phyloP scores from a whole-genome alignment of 2,797 vertebrate genomes.

The Sebastes aleutianus region DNA sequence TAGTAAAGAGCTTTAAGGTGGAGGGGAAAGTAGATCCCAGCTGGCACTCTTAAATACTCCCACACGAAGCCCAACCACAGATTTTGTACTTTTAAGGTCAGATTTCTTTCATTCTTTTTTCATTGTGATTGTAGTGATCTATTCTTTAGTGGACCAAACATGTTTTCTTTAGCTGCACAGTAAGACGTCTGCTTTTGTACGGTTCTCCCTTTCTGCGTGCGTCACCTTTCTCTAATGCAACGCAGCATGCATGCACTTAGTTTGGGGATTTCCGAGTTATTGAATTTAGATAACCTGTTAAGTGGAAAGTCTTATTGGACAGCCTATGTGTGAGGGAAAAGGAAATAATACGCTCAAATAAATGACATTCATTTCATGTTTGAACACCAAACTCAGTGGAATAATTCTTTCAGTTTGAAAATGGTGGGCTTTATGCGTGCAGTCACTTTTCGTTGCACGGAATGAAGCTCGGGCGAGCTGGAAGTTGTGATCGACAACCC shows the following conservation, averaged over 20 bases:
- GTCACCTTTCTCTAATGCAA: slow-evolving; percentile 62
- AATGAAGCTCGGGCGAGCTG: slow-evolving; percentile 48
- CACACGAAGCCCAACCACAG: slow-evolving; percentile 4
- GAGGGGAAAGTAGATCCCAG: not conserved
- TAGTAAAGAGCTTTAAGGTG: slow-evolving; percentile 19
- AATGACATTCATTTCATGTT: slow-evolving; percentile 41
- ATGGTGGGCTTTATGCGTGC: not conserved
- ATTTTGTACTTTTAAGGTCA: slow-evolving; percentile 10
- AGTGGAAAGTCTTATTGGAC: slow-evolving; percentile 48
- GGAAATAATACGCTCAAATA: slow-evolving; percentile 50
- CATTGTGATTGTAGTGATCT: not conserved
- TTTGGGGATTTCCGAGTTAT: slow-evolving; percentile 70
- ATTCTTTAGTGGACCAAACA: not conserved
- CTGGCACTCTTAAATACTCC: not conserved
- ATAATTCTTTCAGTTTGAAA: slow-evolving; percentile 20
- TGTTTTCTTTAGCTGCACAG: slow-evolving; percentile 6
- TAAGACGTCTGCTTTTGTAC: slow-evolving; percentile 38
- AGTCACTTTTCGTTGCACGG: slow-evolving; percentile 22
- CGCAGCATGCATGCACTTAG: slow-evolving; percentile 70
- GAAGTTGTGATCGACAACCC: slow-evolving; percentile 48
- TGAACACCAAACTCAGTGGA: slow-evolving; percentile 27
- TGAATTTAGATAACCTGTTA: slow-evolving; percentile 75
- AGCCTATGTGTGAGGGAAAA: slow-evolving; percentile 39
- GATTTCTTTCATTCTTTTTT: slow-evolving; percentile 4
- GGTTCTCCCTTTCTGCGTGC: slow-evolving; percentile 10